Evolutionary conservation across 2,888 invertebrate genomes (phyloP).

Genomic region (Meloe dianella): DNA sequence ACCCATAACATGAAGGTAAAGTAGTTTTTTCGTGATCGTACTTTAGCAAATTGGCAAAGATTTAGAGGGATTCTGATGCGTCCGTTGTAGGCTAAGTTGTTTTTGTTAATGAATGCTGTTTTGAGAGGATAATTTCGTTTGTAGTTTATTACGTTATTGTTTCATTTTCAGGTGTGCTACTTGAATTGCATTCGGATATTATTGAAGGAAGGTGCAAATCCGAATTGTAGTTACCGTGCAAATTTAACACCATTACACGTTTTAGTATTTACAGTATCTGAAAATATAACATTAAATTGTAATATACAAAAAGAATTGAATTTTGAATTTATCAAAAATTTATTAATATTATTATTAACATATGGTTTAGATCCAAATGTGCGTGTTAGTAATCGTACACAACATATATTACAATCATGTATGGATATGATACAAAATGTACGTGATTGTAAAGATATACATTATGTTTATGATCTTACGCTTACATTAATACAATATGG

Average conservation of each 20-base stretch:
- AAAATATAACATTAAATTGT: conserved; percentile 72
- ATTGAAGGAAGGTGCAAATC: conserved; percentile 73
- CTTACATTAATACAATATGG: conserved; percentile 75
- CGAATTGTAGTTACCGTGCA: conserved; percentile 73
- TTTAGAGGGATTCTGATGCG: too few relatives aligned
- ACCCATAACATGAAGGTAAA: conserved; percentile 75
- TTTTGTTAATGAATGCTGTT: too few relatives aligned
- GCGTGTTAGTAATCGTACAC: conserved; percentile 65
- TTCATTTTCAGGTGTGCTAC: conserved; percentile 67
- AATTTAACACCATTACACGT: conserved; percentile 74
- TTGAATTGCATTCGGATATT: conserved; percentile 73
- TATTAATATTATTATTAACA: conserved; percentile 68
- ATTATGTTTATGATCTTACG: conserved; percentile 73
- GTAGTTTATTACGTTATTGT: background rate
- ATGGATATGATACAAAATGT: conserved; percentile 75
- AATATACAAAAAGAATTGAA: conserved; percentile 71
- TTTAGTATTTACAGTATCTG: conserved; percentile 73
- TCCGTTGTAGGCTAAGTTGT: too few relatives aligned
- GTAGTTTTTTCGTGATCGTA: too few relatives aligned
- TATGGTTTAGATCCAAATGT: conserved; percentile 73
- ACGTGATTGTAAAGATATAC: conserved; percentile 69
- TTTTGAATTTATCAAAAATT: conserved; percentile 73
- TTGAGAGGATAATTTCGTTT: too few relatives aligned
- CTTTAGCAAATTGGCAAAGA: too few relatives aligned
- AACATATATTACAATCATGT: conserved; percentile 73